Base-by-base conservation (phyloP, 2,888 invertebrate species). In the Orthonychiurus folsomi region DNA sequence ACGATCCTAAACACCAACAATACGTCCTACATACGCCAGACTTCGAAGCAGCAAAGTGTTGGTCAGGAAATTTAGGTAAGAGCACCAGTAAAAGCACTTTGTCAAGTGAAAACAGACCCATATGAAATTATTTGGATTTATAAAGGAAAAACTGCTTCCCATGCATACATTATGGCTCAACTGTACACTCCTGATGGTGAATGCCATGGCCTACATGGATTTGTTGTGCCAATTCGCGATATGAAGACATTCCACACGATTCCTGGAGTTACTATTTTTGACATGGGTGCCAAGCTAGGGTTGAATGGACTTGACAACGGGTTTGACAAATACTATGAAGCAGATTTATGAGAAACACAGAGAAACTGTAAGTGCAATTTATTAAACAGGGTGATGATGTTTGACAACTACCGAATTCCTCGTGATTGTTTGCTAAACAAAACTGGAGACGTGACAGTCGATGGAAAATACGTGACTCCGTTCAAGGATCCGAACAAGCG, bases 241-340 rank as follows among this genome's bases (percentile, higher is more conserved):
- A 87, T 88, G 0, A 82, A 82, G 71, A 89, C 89, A 0, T 77
- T 90, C 73, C 78, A 84, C 70, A 83, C 89, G 0, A 88, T 86
- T 76, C 89, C 91, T 0, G 93, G 93, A 0, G 84, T 95, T 12
- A 82, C 86, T 18, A 86, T 94, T 0, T 93, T 93, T 0, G 94
- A 95, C 74, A 89, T 94, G 83, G 94, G 94, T 0, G 89, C 89
- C 77, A 95, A 95, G 80, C 84, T 89, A 56, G 94, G 93, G 9
- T 83, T 92, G 58, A 88, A 93, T 76, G 93, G 92, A 2, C 85
- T 93, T 64, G 94, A 95, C 77, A 95, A 95, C 78, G 95, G 94
- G 86, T 87, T 73, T 78, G 78, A n/a, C n/a, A n/a, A n/a, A n/a
- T n/a, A n/a, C n/a, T n/a, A n/a, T n/a, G n/a, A n/a, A n/a, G n/a